Evolutionary conservation across 2,797 vertebrate species (phyloP).

Genomic region (Glyptemys insculpta): DNA sequence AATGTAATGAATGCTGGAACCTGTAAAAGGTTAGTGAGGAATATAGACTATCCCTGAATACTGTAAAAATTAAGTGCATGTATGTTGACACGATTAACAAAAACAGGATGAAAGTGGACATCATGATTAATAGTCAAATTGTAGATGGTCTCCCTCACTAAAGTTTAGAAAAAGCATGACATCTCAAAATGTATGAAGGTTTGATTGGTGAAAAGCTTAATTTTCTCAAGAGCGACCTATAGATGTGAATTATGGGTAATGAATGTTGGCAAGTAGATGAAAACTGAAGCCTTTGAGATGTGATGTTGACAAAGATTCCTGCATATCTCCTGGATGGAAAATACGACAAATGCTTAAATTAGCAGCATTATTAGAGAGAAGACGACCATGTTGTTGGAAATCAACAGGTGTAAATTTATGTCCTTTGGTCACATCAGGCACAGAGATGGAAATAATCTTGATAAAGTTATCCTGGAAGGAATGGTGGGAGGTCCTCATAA

Average conservation of each 20-base stretch:
- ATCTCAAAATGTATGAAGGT: no score
- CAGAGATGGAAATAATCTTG: neutral
- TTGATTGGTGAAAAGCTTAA: no score
- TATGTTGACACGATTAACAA: neutral
- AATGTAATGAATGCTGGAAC: neutral
- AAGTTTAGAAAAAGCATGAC: no score
- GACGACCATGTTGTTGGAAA: neutral
- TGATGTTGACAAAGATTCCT: neutral
- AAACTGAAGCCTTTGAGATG: neutral
- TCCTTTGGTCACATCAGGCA: neutral
- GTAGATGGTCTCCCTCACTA: neutral
- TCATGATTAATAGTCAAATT: neutral
- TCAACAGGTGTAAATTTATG: neutral
- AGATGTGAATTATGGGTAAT: no score
- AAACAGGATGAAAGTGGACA: neutral
- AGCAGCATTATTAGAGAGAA: neutral
- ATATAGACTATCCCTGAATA: neutral
- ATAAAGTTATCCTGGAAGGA: neutral
- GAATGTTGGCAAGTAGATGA: no score
- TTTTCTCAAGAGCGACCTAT: no score
- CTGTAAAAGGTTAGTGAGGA: neutral
- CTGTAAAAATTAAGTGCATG: neutral
- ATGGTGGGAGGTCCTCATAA: neutral
- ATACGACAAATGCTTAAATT: neutral
- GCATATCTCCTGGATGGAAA: neutral